phyloP scores from a whole-genome alignment of 2,888 invertebrate genomes.

The Sclerodermus sp. region DNA sequence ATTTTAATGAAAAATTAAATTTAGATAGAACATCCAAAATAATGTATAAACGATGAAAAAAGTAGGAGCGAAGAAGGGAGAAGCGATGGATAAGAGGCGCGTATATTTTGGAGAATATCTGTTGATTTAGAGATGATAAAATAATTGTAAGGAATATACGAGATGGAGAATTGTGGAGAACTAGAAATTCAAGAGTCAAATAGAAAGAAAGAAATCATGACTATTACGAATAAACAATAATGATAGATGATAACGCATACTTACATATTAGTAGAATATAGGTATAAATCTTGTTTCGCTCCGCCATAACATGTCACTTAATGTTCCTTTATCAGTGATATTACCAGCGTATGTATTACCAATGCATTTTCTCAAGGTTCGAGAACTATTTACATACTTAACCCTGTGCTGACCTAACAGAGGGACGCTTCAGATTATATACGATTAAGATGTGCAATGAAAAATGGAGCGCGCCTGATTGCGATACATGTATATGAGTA shows the following conservation, averaged over 20 bases:
- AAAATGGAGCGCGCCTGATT: too few relatives aligned
- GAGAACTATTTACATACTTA: constrained; percentile 22
- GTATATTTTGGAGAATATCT: too few relatives aligned
- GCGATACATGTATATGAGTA: too few relatives aligned
- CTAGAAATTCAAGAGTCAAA: too few relatives aligned
- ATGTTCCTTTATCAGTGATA: background rate
- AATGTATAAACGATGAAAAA: background rate
- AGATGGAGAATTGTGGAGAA: too few relatives aligned
- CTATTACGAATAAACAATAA: too few relatives aligned
- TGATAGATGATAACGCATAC: background rate
- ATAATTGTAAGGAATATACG: too few relatives aligned
- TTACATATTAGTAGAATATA: too few relatives aligned
- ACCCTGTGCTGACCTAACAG: constrained; percentile 11
- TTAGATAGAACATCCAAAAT: too few relatives aligned
- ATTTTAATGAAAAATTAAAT: too few relatives aligned
- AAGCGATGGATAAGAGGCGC: background rate
- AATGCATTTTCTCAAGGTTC: constrained; percentile 21
- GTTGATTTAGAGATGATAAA: too few relatives aligned
- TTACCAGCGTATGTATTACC: background rate
- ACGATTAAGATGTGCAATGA: background rate
- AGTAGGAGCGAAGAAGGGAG: background rate
- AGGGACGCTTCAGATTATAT: constrained; percentile 7
- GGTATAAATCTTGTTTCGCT: background rate
- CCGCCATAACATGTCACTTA: background rate
- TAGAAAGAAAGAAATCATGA: too few relatives aligned